These are phyloP conservation scores for Drosophila mimetica DNA, from an alignment of 2,888 invertebrate genomes.

Conservation along the genomic window DNA sequence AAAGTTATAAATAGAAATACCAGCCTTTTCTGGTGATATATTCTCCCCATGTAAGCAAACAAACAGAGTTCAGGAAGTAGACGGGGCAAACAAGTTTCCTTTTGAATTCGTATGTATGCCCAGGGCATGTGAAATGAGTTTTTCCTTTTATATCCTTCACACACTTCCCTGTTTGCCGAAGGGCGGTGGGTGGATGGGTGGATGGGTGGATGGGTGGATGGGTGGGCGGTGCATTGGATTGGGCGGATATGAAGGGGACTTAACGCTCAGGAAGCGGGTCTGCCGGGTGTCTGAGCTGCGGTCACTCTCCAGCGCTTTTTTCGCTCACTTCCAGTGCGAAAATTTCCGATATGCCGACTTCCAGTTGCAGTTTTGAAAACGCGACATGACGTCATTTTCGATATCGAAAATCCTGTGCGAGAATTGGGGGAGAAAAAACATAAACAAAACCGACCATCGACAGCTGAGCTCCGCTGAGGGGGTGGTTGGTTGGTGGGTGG, in stretches of 20 bases:
- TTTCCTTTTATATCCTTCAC: constrained; percentile 54
- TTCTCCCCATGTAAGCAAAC: constrained; percentile 35
- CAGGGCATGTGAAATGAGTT: constrained; percentile 68
- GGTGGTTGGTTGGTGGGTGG: constrained; percentile 28
- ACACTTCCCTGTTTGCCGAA: constrained; percentile 66
- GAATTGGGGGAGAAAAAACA: constrained; percentile 57
- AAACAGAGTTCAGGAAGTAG: constrained; percentile 64
- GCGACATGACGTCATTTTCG: constrained; percentile 73
- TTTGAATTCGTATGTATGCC: constrained; percentile 51
- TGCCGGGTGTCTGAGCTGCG: constrained; percentile 56
- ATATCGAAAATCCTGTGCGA: constrained; percentile 51
- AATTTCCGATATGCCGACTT: constrained; percentile 51
- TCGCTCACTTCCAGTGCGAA: constrained; percentile 56
- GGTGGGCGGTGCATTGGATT: constrained; percentile 8
- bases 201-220: not conserved
- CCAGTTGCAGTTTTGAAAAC: constrained; percentile 64
- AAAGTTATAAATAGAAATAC: too few relatives aligned
- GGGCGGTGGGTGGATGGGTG: constrained; percentile 2
- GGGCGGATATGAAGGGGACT: constrained; percentile 11
- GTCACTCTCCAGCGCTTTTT: constrained; percentile 54
- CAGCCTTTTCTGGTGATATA: not conserved
- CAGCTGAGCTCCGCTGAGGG: constrained; percentile 42
- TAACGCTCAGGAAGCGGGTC: constrained; percentile 39
- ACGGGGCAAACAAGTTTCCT: constrained; percentile 50
- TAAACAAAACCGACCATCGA: constrained; percentile 65